Evolutionary conservation across 2,888 invertebrate genomes (phyloP).

Genomic region (Peribatodes rhomboidaria): DNA sequence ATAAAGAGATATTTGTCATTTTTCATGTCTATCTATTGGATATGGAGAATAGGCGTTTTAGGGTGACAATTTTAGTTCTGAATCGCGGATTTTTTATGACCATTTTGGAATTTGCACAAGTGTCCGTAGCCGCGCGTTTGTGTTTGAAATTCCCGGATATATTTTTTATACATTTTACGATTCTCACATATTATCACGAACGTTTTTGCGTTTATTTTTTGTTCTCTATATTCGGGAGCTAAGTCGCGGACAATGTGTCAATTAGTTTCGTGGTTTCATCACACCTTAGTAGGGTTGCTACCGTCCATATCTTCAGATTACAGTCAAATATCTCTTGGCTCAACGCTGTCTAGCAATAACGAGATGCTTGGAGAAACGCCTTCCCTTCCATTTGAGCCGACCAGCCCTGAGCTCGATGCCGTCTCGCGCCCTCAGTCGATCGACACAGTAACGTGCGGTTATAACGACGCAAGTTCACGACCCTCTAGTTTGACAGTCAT

Average conservation of each 20-base stretch:
- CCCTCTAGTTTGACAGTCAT: neutral
- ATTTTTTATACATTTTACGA: conserved; percentile 70
- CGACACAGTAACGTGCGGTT: neutral
- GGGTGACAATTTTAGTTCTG: conserved; percentile 35
- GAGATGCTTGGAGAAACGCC: conserved; percentile 42
- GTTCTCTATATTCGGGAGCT: conserved; percentile 52
- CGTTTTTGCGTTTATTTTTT: conserved; percentile 52
- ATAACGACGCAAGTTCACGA: neutral
- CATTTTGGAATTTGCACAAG: conserved; percentile 64
- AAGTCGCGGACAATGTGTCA: conserved; percentile 49
- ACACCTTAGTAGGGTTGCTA: conserved; percentile 36
- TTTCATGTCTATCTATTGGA: conserved; percentile 55
- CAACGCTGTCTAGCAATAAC: conserved; percentile 54
- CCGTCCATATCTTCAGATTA: conserved; percentile 51
- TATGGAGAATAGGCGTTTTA: conserved; percentile 33
- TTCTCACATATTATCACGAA: conserved; percentile 27
- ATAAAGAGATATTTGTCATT: conserved; percentile 63
- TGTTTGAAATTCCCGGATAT: conserved; percentile 64
- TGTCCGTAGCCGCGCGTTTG: conserved; percentile 58
- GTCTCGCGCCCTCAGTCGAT: neutral
- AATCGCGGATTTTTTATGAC: conserved; percentile 49
- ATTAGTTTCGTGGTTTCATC: conserved; percentile 46
- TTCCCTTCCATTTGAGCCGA: conserved; percentile 23
- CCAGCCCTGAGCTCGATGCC: neutral
- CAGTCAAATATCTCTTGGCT: conserved; percentile 53